Conservation (phyloP, 2,888 invertebrate genomes). For the Cheilosia vulpina region DNA sequence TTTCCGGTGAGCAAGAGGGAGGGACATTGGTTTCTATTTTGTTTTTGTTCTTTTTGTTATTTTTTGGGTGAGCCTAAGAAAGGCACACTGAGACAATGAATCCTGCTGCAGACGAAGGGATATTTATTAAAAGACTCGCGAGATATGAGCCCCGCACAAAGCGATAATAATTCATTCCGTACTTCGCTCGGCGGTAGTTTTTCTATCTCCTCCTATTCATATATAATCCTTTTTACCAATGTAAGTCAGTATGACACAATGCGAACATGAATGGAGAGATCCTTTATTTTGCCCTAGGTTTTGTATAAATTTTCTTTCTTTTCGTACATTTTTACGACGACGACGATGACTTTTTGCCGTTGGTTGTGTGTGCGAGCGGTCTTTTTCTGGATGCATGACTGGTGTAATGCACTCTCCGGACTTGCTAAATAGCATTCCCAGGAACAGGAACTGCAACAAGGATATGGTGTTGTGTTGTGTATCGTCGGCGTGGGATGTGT, state of each 20-base stretch:
- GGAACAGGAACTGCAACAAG: conserved; percentile 48
- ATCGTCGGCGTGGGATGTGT: conserved; percentile 45
- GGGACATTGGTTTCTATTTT: conserved; percentile 4
- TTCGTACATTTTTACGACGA: conserved; percentile 34
- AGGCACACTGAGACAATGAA: conserved; percentile 50
- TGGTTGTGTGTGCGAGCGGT: conserved; percentile 8
- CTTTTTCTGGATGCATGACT: conserved; percentile 36
- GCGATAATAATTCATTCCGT: conserved; percentile 71
- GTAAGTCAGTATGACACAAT: conserved; percentile 74
- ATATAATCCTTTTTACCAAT: conserved; percentile 62
- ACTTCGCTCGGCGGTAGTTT: conserved; percentile 7
- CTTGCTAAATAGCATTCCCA: conserved; percentile 68
- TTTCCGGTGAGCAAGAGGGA: conserved; percentile 38
- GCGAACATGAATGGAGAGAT: conserved; percentile 67
- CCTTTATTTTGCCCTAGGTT: conserved; percentile 30
- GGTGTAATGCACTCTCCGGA: conserved; percentile 72
- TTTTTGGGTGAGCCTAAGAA: conserved; percentile 49
- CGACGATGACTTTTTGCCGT: conserved; percentile 25
- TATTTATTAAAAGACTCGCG: conserved; percentile 59
- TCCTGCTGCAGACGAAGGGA: conserved; percentile 61
- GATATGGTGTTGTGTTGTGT: conserved; percentile 47
- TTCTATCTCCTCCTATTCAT: conserved; percentile 9
- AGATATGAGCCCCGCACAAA: conserved; percentile 61
- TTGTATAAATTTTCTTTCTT: conserved; percentile 38
- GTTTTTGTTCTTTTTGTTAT: conserved; percentile 6